phyloP scores from a whole-genome alignment of 2,113 vertebrate genomes.

The Proteles cristata region DNA sequence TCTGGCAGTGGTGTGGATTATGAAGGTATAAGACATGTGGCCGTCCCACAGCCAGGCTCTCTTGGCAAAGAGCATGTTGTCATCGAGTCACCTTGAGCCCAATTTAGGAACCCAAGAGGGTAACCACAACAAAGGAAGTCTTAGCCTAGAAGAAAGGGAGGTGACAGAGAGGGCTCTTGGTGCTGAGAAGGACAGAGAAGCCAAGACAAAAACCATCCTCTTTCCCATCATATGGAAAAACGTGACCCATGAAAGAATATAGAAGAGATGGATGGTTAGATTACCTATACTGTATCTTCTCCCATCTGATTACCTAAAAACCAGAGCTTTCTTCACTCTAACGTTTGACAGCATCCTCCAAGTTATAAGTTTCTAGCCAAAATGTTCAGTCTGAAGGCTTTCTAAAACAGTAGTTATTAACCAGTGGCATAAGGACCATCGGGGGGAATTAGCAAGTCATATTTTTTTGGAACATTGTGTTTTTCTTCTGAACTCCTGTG shows the following conservation, averaged over 20 bases:
- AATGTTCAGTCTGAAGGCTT: not conserved
- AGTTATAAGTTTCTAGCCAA: not conserved
- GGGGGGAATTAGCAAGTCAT: not conserved
- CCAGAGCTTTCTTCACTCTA: not conserved
- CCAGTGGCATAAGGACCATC: not conserved
- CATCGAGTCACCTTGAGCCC: not conserved
- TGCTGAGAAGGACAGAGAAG: not conserved
- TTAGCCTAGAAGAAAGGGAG: not conserved
- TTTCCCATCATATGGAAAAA: not conserved
- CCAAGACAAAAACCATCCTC: not conserved
- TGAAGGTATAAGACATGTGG: not conserved
- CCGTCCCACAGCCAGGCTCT: not conserved
- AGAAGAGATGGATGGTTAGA: not conserved
- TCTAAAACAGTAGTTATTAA: not conserved
- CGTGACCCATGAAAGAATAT: not conserved
- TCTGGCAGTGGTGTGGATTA: not conserved
- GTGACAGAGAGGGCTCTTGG: not conserved
- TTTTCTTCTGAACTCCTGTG: constrained; percentile 62
- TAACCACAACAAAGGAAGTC: not conserved
- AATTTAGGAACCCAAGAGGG: not conserved
- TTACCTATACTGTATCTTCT: not conserved
- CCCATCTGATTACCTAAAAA: not conserved
- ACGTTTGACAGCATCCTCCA: not conserved
- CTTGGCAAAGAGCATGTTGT: not conserved
- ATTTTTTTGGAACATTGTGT: constrained; percentile 36